These are phyloP conservation scores for Propithecus deckenii DNA, from an alignment of 2,797 vertebrate genomes.

Conservation along the genomic window DNA sequence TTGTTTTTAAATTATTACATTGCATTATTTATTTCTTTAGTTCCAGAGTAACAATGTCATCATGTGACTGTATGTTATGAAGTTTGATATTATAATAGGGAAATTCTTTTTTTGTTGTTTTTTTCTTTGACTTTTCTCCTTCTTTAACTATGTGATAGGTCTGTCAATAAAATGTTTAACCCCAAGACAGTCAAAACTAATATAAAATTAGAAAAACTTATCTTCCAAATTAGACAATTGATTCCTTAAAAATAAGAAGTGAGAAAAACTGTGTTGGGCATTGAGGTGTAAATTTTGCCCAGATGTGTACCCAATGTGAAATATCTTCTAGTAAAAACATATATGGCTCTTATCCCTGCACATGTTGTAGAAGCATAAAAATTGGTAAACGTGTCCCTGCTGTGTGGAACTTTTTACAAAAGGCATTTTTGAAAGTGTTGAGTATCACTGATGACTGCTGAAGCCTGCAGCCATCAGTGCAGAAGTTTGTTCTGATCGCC, in stretches of 20 bases:
- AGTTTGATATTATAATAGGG: conserved; percentile 73
- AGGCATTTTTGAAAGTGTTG: not conserved
- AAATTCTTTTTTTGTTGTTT: conserved; percentile 65
- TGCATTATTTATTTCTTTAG: conserved; percentile 71
- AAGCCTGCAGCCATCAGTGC: no score
- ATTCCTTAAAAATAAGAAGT: conserved; percentile 88
- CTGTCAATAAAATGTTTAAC: conserved; percentile 81
- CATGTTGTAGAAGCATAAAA: conserved; percentile 74
- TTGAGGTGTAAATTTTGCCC: conserved; percentile 84
- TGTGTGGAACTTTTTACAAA: not conserved
- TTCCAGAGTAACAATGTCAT: conserved; percentile 37
- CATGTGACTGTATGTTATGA: conserved; percentile 64
- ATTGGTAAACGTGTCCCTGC: conserved; percentile 67
- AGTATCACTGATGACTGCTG: not conserved
- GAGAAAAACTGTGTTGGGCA: conserved; percentile 84
- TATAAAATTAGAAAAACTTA: conserved; percentile 85
- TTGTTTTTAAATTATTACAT: conserved; percentile 77
- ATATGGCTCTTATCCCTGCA: conserved; percentile 69
- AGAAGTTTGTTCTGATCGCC: not conserved
- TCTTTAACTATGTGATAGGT: conserved; percentile 74
- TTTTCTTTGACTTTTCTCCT: conserved; percentile 64
- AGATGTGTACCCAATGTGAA: conserved; percentile 80
- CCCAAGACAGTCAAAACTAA: conserved; percentile 82
- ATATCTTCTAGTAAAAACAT: conserved; percentile 65
- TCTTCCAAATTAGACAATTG: conserved; percentile 83